Conservation (phyloP, 1,140 invertebrate genomes). For the Drosophila eugracilis region DNA sequence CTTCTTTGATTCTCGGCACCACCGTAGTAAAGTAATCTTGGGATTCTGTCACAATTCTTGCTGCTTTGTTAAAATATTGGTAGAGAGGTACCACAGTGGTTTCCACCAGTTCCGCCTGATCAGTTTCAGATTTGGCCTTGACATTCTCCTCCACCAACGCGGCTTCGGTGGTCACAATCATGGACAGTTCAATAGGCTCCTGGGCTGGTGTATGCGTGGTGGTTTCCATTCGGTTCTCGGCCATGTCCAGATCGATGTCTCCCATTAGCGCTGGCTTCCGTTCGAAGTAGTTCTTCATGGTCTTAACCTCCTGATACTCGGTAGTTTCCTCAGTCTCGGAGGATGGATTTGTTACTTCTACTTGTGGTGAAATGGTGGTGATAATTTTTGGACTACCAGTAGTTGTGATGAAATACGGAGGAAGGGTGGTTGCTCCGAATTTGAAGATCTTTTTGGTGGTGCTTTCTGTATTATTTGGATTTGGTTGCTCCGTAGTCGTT, state of each 20-base stretch:
- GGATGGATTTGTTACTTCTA: background rate
- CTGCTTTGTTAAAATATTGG: background rate
- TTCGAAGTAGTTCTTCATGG: constrained; percentile 3
- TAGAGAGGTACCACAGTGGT: constrained; percentile 7
- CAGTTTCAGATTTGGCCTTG: background rate
- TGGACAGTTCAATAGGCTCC: background rate
- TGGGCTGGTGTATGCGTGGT: constrained; percentile 5
- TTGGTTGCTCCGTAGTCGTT: constrained; percentile 11
- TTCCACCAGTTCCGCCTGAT: background rate
- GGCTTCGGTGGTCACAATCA: constrained; percentile 11
- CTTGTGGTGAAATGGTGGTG: background rate
- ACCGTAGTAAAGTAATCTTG: background rate
- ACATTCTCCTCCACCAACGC: constrained; percentile 1
- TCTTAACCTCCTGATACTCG: background rate
- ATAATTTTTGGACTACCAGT: background rate
- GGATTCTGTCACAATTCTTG: background rate
- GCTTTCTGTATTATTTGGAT: background rate
- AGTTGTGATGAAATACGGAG: background rate
- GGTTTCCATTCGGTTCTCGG: constrained; percentile 26
- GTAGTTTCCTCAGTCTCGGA: constrained; percentile 15
- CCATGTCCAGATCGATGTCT: constrained; percentile 6
- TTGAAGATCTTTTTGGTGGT: background rate
- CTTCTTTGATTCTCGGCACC: background rate
- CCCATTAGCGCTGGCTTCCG: background rate
- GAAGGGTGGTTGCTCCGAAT: constrained; percentile 9